Percentiles rank a stretch among this genome's conserved stretches.
Evolutionary conservation across 2,113 vertebrate species (phyloP).

Genomic region (Psittacula cyanocephala): DNA sequence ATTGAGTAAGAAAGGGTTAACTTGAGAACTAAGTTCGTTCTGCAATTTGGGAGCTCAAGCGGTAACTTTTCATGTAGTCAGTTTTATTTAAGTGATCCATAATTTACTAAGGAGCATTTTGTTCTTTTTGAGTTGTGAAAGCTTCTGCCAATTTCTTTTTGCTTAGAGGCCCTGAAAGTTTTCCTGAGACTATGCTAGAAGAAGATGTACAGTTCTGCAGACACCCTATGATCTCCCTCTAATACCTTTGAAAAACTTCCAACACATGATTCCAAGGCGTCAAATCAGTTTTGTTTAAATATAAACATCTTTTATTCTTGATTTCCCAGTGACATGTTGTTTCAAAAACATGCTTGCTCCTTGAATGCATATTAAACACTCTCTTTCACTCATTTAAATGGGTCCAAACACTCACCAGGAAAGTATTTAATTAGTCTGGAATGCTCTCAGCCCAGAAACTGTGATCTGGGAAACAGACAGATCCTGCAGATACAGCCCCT

Average conservation of each 20-base stretch:
- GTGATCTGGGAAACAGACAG: neutral
- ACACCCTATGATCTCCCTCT: neutral
- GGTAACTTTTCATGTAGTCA: neutral
- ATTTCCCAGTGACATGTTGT: neutral
- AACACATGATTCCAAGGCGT: slow-evolving; percentile 23
- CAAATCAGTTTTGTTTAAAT: slow-evolving; percentile 16
- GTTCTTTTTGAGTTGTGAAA: neutral
- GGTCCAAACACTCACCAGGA: neutral
- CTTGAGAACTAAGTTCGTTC: neutral
- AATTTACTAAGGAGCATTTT: neutral
- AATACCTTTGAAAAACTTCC: slow-evolving; percentile 7
- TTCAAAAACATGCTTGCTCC: neutral
- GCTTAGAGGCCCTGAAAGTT: neutral
- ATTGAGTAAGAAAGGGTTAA: neutral
- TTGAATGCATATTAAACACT: neutral
- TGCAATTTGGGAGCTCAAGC: neutral
- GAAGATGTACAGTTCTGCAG: neutral
- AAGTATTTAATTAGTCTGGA: neutral
- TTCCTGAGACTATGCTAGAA: slow-evolving; percentile 4
- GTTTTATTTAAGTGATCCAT: neutral
- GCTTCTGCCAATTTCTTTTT: neutral
- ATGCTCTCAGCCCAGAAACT: neutral
- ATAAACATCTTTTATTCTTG: neutral
- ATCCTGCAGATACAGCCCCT: neutral
- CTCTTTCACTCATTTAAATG: neutral